Evolutionary conservation across 1,140 invertebrate species (phyloP).

Genomic region (Zaprionus vittiger): DNA sequence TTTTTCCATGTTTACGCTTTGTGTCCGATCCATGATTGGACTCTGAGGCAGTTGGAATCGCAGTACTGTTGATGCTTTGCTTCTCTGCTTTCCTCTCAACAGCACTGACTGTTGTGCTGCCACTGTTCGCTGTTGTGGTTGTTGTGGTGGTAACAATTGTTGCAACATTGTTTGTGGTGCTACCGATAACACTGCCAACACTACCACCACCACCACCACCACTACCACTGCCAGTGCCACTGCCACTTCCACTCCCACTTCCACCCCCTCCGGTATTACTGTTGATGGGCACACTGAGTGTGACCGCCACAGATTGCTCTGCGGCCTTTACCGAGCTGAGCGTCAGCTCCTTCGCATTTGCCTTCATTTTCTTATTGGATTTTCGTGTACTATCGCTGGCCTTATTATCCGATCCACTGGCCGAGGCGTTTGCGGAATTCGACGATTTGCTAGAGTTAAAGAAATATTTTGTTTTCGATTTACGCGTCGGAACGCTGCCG

Average conservation of each 20-base stretch:
- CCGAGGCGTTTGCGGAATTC: conserved; percentile 73
- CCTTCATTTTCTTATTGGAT: conserved; percentile 76
- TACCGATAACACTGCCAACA: neutral
- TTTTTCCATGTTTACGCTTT: conserved; percentile 76
- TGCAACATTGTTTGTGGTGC: neutral
- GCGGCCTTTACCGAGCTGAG: conserved; percentile 74
- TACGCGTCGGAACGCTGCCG: conserved; percentile 50
- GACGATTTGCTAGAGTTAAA: conserved; percentile 75
- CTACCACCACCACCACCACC: neutral
- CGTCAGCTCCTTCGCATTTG: conserved; percentile 79
- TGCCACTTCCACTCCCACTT: neutral
- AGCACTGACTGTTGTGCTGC: neutral
- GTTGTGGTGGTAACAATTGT: neutral
- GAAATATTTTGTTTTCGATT: conserved; percentile 78
- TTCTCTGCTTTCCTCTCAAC: neutral
- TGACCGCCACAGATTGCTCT: conserved; percentile 58
- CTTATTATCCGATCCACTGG: conserved; percentile 75
- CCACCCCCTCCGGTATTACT: neutral
- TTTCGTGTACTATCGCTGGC: conserved; percentile 65
- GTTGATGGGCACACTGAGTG: conserved; percentile 29
- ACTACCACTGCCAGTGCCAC: neutral
- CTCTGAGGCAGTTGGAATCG: conserved; percentile 10
- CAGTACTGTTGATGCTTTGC: neutral
- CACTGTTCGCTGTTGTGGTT: neutral
- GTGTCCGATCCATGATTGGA: conserved; percentile 38